Percentiles rank a stretch among this genome's conserved stretches.
phyloP scores from a whole-genome alignment of 2,113 vertebrate genomes.

The Pollimyrus isidori region DNA sequence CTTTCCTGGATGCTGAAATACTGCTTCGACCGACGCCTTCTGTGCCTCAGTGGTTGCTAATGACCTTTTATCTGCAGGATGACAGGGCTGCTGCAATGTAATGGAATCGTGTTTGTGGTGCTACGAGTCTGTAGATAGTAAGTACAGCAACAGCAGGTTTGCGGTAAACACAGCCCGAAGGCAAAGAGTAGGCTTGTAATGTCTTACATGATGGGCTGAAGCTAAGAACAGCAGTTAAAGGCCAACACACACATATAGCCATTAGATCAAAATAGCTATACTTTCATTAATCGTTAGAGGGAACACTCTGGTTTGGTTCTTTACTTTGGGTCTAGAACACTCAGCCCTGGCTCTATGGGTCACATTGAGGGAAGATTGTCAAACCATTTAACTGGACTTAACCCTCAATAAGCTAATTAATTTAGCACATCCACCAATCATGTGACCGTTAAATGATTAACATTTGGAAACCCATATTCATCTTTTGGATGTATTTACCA shows the following conservation, averaged over 20 bases:
- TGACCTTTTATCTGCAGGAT: not conserved
- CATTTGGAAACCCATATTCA: not conserved
- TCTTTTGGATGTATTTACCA: not conserved
- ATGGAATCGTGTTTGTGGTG: not conserved
- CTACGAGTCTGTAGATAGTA: not conserved
- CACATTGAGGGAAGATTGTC: not conserved
- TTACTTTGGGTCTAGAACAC: not conserved
- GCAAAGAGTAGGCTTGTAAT: not conserved
- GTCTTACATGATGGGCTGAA: not conserved
- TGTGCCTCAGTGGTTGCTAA: not conserved
- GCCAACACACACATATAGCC: not conserved
- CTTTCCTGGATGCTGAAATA: not conserved
- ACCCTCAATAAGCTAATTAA: not conserved
- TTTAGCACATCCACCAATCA: not conserved
- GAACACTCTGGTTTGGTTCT: not conserved
- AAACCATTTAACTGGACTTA: not conserved
- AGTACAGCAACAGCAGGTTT: not conserved
- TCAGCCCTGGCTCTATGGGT: not conserved
- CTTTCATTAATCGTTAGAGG: not conserved
- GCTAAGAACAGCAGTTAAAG: not conserved
- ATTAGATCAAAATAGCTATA: not conserved
- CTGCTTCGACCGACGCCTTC: not conserved
- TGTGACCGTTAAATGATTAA: not conserved
- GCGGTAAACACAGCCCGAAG: not conserved
- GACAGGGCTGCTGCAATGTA: not conserved